Base-by-base conservation (phyloP, 2,113 vertebrate genomes). In the Chrysemys picta region DNA sequence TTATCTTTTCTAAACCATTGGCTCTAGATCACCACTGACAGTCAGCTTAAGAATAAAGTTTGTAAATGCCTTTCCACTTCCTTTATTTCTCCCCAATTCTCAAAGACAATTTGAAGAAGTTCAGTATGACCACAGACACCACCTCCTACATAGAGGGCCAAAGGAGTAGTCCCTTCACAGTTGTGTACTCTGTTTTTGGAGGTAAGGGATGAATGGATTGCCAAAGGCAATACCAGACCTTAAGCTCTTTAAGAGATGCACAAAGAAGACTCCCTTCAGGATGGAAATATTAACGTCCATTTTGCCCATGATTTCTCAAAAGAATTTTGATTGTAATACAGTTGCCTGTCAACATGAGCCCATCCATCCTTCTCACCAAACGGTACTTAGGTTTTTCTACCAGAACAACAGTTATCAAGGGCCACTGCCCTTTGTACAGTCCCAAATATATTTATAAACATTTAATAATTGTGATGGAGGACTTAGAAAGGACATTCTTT, bases 51-150 rank as follows among this genome's bases (percentile, higher is more conserved):
- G 69, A 10, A 62, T 31, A 35, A 35, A 31, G 59, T 62, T 62
- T 62, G 59, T 72, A 96, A 89, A 93, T 72, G 35, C 38, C 49
- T 84, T 59, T 2, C 47, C 24, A 82, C 90, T 93, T 85, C 87
- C 35, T 93, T 85, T n/a, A 27, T 80, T 94, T 80, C 47, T 57
- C 50, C n/a, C 25, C 79, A 53, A 1, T 88, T 91, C 90, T 88
- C 52, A 57, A 84, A 56, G 29, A 82, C 91, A 86, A 22, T 84
- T 80, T 24, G 5, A 88, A 81, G 50, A 85, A 62, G 5, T 72
- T 94, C n/a, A 45, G 5, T 24, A 5, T 8, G 6, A 84, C 45
- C 42, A 84, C 81, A 91, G 38, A 50, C 82, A 24, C 54, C 21
- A 31, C n/a, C 59, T 76, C 14, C 69, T 89, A 8, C 21, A 22